A percentile compares a stretch with the other conserved stretches of the same genome.
Evolutionary conservation across 2,888 invertebrate species (phyloP).

Genomic region (Tachina grossa): DNA sequence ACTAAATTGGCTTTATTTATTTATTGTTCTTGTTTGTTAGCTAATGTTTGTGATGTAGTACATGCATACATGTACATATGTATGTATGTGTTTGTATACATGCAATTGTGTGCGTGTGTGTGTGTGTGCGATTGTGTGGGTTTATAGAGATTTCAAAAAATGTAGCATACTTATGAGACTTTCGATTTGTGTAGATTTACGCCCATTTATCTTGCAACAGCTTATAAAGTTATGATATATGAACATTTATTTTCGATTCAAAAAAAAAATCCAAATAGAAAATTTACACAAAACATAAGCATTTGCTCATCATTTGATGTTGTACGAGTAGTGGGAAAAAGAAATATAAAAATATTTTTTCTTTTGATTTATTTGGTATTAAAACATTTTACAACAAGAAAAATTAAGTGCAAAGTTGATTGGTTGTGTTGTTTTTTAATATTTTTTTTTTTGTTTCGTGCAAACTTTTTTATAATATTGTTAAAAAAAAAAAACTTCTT

Average conservation of each 20-base stretch:
- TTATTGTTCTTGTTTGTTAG: slow-evolving; percentile 61
- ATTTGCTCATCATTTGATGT: slow-evolving; percentile 38
- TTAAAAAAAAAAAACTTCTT: too few species aligned
- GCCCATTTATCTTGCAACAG: slow-evolving; percentile 80
- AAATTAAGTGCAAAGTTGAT: background rate
- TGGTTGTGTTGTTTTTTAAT: background rate
- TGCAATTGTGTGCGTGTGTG: background rate
- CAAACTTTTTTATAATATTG: too few species aligned
- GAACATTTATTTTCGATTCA: slow-evolving; percentile 67
- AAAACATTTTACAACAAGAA: background rate
- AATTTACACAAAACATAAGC: slow-evolving; percentile 36
- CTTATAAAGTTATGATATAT: slow-evolving; percentile 81
- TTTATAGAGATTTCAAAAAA: slow-evolving; percentile 23
- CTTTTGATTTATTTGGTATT: slow-evolving; percentile 43
- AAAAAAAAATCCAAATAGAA: slow-evolving; percentile 21
- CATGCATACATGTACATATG: background rate
- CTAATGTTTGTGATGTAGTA: slow-evolving; percentile 34
- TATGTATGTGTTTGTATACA: too few species aligned
- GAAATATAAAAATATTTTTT: slow-evolving; percentile 1
- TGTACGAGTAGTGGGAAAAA: background rate
- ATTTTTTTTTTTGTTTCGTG: too few species aligned
- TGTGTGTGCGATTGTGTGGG: background rate
- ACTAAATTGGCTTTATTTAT: slow-evolving; percentile 79
- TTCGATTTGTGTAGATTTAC: slow-evolving; percentile 81
- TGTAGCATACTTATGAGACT: slow-evolving; percentile 75